Evolutionary conservation across 2,888 invertebrate genomes (phyloP), one percentile per base, ranked within the genome.

Genomic region (Caradrina kadenii): DNA sequence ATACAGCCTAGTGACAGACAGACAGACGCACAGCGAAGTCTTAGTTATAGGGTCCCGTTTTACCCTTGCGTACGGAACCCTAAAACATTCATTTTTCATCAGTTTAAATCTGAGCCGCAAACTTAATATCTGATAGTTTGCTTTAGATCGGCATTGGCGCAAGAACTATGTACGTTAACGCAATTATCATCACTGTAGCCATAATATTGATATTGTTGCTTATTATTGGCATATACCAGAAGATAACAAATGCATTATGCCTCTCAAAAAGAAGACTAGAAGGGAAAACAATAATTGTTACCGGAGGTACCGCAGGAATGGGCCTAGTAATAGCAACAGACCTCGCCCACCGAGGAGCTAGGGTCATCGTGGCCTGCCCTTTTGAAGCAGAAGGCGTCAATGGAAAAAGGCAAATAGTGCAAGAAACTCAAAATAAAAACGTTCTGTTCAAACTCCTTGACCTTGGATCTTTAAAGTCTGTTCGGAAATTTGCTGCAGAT

Each of bases 401-500:
- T 2, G 92, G 91, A 1, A 69, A 65, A 96, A 97, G 97, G 73
- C 96, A 96, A 88, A 96, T 98, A 26, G 86, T 96, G 3, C 93
- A 96, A 76, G 94, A 95, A 73, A 96, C 97, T 0, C 96, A 96
- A 48, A 98, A 97, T 86, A 90, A 93, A 11, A 97, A 97, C 69
- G 92, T 98, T 2, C 81, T 97, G 0, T 97, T 97, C 1, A 97
- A 97, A 87, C 96, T 97, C 82, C 92, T 98, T 11, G 98, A 98
- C 87, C 90, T 98, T 35, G 96, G 97, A 7, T 98, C 97, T 0
- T 93, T 97, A 78, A 96, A 97, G 81, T 98, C 98, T 0, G 96
- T 98, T 8, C 96, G 98, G 22, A 96, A 97, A 73, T 99, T 99
- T 89, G 98, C 98, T 0, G 96, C 96, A 11, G 97, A 97, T 72